phyloP scores from a whole-genome alignment of 2,113 vertebrate species.

The Pholis gunnellus region DNA sequence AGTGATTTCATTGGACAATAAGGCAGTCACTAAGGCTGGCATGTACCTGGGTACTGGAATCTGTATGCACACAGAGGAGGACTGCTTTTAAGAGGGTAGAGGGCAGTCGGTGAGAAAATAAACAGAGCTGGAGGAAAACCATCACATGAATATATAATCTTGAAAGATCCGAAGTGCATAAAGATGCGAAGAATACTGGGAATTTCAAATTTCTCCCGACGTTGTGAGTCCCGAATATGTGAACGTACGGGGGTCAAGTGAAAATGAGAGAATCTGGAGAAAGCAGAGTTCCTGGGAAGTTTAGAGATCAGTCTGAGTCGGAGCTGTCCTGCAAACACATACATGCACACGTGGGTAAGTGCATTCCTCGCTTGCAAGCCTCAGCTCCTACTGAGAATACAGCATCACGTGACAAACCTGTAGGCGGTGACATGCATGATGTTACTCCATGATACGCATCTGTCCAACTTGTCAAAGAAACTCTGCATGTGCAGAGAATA shows the following conservation, averaged over 20 bases:
- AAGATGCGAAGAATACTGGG: neutral
- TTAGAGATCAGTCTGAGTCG: neutral
- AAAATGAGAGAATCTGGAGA: neutral
- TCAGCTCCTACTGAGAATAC: neutral
- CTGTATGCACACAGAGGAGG: conserved; percentile 18
- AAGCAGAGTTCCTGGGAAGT: neutral
- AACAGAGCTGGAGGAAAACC: neutral
- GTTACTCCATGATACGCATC: neutral
- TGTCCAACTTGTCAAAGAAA: neutral
- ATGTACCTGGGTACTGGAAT: conserved; percentile 69
- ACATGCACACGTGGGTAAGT: neutral
- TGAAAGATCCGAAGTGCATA: neutral
- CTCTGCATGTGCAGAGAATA: neutral
- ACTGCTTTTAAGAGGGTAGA: conserved; percentile 19
- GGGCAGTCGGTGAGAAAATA: conserved; percentile 5
- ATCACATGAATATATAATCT: neutral
- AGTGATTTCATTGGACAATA: conserved; percentile 67
- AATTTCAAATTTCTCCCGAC: neutral
- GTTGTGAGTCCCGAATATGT: neutral
- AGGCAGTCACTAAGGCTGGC: conserved; percentile 49
- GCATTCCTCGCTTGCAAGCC: neutral
- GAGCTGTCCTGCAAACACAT: neutral
- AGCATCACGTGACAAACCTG: neutral
- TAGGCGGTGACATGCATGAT: neutral
- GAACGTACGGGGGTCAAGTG: neutral